phyloP scores from a whole-genome alignment of 1,140 invertebrate genomes.

The Oryctes rhinoceros region DNA sequence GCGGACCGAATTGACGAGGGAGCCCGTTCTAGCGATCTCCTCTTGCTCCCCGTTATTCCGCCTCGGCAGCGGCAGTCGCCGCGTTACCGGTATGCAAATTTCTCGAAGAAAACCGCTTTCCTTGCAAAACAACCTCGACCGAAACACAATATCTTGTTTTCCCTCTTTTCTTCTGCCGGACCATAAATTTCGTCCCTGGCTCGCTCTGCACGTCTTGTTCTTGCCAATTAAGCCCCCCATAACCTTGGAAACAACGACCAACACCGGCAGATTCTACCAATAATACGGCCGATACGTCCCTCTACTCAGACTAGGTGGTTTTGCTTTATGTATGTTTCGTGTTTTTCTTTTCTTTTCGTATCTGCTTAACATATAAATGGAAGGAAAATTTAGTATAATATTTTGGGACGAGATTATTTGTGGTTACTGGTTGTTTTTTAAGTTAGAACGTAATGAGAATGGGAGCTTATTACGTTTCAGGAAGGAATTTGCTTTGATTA shows the following conservation, averaged over 20 bases:
- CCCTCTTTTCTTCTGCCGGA: not conserved
- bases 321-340: not conserved
- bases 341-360: not conserved
- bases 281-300: not conserved
- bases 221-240: conserved; percentile 7
- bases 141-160: conserved; percentile 22
- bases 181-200: conserved; percentile 10
- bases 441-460: not conserved
- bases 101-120: conserved; percentile 11
- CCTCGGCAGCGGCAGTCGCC: not conserved
- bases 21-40: too few species aligned
- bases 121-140: conserved; percentile 3
- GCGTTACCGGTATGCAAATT: conserved; percentile 10
- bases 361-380: conserved; percentile 15
- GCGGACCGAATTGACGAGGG: not conserved
- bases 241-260: conserved; percentile 17
- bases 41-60: not conserved
- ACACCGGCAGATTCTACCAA: conserved; percentile 13
- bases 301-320: not conserved
- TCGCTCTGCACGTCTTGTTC: conserved; percentile 13
- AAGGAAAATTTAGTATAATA: not conserved
- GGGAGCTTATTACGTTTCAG: not conserved
- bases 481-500: too few species aligned
- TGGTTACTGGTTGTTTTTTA: conserved; percentile 4
- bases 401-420: not conserved